Percentiles rank a stretch among this genome's conserved stretches.
phyloP scores from a whole-genome alignment of 2,797 vertebrate genomes.

The Decapterus maruadsi region DNA sequence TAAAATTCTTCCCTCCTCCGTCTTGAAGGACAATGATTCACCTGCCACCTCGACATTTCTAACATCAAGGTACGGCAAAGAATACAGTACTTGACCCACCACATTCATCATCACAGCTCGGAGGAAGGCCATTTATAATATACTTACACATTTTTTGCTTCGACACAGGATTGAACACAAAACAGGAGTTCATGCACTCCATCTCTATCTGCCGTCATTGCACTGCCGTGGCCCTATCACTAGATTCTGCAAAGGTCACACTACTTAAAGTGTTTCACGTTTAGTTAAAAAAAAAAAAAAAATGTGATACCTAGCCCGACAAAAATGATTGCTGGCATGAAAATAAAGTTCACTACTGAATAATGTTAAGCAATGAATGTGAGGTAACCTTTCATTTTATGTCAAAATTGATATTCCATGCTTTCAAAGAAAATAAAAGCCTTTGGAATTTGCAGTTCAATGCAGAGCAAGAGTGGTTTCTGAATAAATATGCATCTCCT shows the following conservation, averaged over 20 bases:
- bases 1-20: conserved; percentile 6
- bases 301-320: conserved; percentile 3
- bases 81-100: conserved; percentile 20
- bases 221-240: neutral
- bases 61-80: conserved; percentile 27
- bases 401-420: conserved; percentile 12
- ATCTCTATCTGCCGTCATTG: conserved; percentile 1
- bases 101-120: conserved; percentile 10
- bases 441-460: conserved; percentile 1
- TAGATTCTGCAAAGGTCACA: conserved; percentile 32
- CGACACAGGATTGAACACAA: neutral
- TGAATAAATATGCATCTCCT: neutral
- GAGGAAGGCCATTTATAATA: conserved; percentile 31
- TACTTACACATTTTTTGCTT: neutral
- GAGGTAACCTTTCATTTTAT: conserved; percentile 30
- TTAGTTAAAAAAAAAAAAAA: conserved; percentile 1
- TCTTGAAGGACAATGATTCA: conserved; percentile 32
- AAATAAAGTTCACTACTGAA: conserved; percentile 44
- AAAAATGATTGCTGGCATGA: conserved; percentile 24
- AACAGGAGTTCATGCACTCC: conserved; percentile 14
- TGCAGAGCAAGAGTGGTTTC: neutral
- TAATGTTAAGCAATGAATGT: conserved; percentile 26
- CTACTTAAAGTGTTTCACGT: conserved; percentile 36
- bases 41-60: conserved; percentile 16
- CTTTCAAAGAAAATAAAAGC: conserved; percentile 5